Evolutionary conservation across 1,140 invertebrate genomes (phyloP).

Genomic region (Drosophila simulans): DNA sequence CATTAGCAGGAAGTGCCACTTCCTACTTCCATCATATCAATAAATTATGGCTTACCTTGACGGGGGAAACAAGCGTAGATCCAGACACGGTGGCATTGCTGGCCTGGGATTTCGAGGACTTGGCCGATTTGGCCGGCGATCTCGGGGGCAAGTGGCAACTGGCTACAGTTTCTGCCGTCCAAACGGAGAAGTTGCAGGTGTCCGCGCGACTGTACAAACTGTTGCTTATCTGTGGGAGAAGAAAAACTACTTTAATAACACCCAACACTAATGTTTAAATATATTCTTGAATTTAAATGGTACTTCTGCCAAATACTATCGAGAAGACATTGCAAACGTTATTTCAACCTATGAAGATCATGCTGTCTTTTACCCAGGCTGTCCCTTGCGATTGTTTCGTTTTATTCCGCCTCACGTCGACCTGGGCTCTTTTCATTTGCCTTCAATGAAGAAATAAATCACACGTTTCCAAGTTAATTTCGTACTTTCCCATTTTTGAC

Average conservation of each 20-base stretch:
- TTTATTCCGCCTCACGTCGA: constrained; percentile 30
- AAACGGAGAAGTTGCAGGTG: constrained; percentile 73
- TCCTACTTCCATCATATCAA: constrained; percentile 8
- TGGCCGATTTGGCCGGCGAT: constrained; percentile 68
- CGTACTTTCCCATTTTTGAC: constrained; percentile 79
- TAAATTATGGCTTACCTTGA: constrained; percentile 59
- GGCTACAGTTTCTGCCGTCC: constrained; percentile 42
- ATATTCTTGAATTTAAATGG: too few relatives aligned
- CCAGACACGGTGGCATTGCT: constrained; percentile 75
- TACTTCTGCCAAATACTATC: too few relatives aligned
- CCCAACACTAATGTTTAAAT: too few relatives aligned
- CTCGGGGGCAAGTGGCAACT: constrained; percentile 70
- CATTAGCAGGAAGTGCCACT: constrained; percentile 10
- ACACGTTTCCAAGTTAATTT: constrained; percentile 78
- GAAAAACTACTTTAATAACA: not conserved
- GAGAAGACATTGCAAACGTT: not conserved
- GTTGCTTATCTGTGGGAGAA: constrained; percentile 19
- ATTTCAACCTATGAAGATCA: not conserved
- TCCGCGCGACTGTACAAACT: constrained; percentile 73
- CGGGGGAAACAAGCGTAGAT: constrained; percentile 42
- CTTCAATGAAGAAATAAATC: constrained; percentile 78
- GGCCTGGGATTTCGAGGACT: constrained; percentile 63
- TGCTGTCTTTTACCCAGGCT: constrained; percentile 1
- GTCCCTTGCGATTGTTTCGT: constrained; percentile 67
- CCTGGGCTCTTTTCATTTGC: constrained; percentile 42